phyloP scores from a whole-genome alignment of 2,797 vertebrate species.

The Anolis apletophallus region DNA sequence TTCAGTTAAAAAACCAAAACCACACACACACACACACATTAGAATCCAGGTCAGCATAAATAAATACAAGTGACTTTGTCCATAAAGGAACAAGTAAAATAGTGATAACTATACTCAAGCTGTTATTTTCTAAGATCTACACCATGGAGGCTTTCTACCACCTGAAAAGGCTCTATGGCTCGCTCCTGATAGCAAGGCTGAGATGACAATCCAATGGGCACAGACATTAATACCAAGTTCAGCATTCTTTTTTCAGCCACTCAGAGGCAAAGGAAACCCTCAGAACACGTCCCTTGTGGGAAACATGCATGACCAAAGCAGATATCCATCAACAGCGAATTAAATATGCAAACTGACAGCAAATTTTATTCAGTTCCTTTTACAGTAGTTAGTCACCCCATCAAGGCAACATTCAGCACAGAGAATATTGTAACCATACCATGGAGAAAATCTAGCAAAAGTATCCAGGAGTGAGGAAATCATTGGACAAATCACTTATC shows the following conservation, averaged over 20 bases:
- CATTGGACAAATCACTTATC: background rate
- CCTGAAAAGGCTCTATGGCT: too few relatives aligned
- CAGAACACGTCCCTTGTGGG: background rate
- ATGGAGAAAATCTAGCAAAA: conserved; percentile 4
- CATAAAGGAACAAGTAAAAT: too few relatives aligned
- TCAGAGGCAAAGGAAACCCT: background rate
- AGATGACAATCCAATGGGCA: background rate
- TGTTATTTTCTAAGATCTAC: too few relatives aligned
- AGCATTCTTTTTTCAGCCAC: background rate
- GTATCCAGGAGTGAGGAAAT: background rate
- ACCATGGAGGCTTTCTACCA: too few relatives aligned
- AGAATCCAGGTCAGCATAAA: too few relatives aligned
- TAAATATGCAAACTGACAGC: background rate
- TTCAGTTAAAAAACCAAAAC: too few relatives aligned
- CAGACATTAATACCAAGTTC: background rate
- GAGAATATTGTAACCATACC: background rate
- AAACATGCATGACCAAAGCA: background rate
- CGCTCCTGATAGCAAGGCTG: too few relatives aligned
- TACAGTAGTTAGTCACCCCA: background rate
- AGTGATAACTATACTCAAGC: too few relatives aligned
- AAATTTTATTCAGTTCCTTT: background rate
- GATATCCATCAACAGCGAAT: background rate
- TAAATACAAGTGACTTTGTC: too few relatives aligned
- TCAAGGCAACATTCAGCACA: background rate
- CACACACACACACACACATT: too few relatives aligned